A percentile compares a stretch with the other conserved stretches of the same genome.
These are phyloP conservation scores for Sebastes flavidus DNA, from an alignment of 2,797 vertebrate species.

Conservation along the genomic window DNA sequence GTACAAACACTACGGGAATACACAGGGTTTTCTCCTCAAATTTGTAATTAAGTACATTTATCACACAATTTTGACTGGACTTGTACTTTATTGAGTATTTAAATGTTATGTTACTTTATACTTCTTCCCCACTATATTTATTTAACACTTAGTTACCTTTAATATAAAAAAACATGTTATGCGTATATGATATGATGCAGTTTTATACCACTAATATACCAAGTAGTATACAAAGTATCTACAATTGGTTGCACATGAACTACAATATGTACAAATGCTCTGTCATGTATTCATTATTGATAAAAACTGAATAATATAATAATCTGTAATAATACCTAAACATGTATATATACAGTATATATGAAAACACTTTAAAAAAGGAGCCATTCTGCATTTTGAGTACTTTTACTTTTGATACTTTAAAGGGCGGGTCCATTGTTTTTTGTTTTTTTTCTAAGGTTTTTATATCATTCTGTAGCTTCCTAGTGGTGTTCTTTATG, in stretches of 20 bases:
- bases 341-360: not conserved
- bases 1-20: not conserved
- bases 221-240: not conserved
- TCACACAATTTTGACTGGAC: not conserved
- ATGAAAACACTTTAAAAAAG: not conserved
- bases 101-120: too few relatives aligned
- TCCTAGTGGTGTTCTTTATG: too few relatives aligned
- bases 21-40: not conserved
- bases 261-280: not conserved
- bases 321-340: not conserved
- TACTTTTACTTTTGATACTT: not conserved
- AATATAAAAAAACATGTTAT: not conserved
- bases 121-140: not conserved
- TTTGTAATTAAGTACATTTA: not conserved
- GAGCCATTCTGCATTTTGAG: not conserved
- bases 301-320: not conserved
- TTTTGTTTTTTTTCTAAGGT: too few relatives aligned
- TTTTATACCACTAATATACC: not conserved
- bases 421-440: too few relatives aligned
- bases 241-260: not conserved
- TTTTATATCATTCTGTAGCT: too few relatives aligned
- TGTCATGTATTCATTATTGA: not conserved
- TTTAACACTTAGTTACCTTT: not conserved
- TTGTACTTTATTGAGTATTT: not conserved
- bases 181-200: not conserved